Evolutionary conservation across 2,888 invertebrate genomes (phyloP).

Genomic region (Cordilura impudica): DNA sequence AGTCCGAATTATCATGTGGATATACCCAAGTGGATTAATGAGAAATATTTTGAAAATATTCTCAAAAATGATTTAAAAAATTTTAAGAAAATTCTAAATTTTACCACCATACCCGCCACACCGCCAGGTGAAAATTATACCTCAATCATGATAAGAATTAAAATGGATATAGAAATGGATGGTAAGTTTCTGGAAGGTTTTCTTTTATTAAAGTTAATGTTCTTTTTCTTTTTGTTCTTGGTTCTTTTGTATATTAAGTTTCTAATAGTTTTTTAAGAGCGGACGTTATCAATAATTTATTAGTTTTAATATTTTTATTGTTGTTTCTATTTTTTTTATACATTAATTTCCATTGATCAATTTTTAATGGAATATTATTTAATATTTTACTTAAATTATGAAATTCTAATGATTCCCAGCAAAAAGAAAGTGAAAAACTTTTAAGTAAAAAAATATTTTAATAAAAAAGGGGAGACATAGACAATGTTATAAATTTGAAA

Average conservation of each 20-base stretch:
- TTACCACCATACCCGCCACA: conserved; percentile 71
- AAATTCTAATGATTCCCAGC: too few relatives aligned
- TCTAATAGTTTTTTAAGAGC: too few relatives aligned
- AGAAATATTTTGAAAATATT: conserved; percentile 70
- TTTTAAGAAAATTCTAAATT: conserved; percentile 70
- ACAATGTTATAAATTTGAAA: too few relatives aligned
- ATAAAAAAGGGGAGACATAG: too few relatives aligned
- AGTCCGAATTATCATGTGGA: conserved; percentile 54
- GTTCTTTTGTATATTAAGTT: background rate
- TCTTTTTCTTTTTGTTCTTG: background rate
- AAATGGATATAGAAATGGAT: conserved; percentile 73
- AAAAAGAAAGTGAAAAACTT: too few relatives aligned
- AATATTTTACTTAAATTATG: too few relatives aligned
- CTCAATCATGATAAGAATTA: conserved; percentile 73
- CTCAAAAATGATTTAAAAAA: conserved; percentile 69
- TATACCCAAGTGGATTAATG: conserved; percentile 73
- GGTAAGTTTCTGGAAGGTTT: conserved; percentile 65
- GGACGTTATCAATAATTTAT: background rate
- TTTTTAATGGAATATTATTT: too few relatives aligned
- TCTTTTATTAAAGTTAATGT: background rate
- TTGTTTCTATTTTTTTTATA: too few relatives aligned
- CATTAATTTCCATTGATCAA: too few relatives aligned
- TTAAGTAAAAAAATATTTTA: too few relatives aligned
- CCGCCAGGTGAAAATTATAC: conserved; percentile 75
- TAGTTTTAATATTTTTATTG: background rate